Conservation (phyloP, 2,113 vertebrate genomes). For the Bettongia penicillata region DNA sequence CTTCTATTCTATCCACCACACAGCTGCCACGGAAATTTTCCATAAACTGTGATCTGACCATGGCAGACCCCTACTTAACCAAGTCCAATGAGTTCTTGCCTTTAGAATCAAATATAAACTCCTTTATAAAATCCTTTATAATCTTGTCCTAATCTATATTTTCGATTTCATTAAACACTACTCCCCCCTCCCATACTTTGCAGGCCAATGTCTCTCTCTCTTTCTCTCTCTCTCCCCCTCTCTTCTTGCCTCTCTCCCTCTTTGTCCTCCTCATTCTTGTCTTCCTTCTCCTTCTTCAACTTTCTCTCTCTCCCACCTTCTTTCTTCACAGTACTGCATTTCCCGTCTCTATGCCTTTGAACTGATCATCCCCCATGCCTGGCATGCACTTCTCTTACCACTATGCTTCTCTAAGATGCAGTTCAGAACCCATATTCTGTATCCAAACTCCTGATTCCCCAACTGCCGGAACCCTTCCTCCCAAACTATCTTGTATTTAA, state of each 20-base stretch:
- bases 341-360: neutral
- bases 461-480: neutral
- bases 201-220: neutral
- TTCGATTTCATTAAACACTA: neutral
- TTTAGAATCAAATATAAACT: neutral
- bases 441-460: neutral
- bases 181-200: neutral
- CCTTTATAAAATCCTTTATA: neutral
- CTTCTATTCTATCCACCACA: neutral
- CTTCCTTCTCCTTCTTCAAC: too few relatives aligned
- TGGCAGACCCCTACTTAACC: neutral
- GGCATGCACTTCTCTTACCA: neutral
- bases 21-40: neutral
- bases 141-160: neutral
- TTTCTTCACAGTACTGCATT: neutral
- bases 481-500: neutral
- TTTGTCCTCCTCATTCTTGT: fast-evolving
- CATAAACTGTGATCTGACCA: neutral
- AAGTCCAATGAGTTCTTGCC: neutral
- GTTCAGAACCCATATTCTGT: neutral
- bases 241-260: too few relatives aligned
- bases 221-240: too few relatives aligned
- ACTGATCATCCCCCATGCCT: neutral
- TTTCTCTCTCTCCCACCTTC: too few relatives aligned
- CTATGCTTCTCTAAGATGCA: neutral